Base-by-base conservation (phyloP, 2,113 vertebrate species). In the Colaptes auratus region DNA sequence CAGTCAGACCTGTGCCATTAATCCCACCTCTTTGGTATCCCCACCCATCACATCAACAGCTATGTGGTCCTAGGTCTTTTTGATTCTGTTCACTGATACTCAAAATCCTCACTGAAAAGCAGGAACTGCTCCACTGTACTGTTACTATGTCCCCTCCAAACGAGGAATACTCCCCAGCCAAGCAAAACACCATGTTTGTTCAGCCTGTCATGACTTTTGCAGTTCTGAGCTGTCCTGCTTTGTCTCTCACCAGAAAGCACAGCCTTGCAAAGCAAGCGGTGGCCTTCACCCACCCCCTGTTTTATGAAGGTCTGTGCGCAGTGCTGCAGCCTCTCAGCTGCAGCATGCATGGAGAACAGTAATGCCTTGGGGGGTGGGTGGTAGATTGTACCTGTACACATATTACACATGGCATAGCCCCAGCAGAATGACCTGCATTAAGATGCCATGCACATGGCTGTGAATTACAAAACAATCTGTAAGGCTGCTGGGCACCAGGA, bases 341-440 rank as follows among this genome's bases (percentile, higher is more conserved):
- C 2, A 6, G 58, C 52, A n/a, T 0, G 0, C 0, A 0, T 1
- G 14, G 59, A 65, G 69, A 90, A 1, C 56, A 25, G 55, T 4
- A 2, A 10, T 28, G 76, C 80, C 21, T 31, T 6, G 33, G 33
- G 5, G 4, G 39, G 59, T 18, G 39, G 65, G 63, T 0, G 2
- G 58, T 78, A 33, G 63, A 18, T 69, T 0, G 0, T 33, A 42
- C 74, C 61, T 44, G 42, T 6, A 0, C 35, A 8, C 2, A 0
- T 18, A 9, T 5, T 39, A 27, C 11, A 24, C 3, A 3, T 35
- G 70, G 73, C 83, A 59, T 1, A 7, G 28, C 35, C 50, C 30
- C 0, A 0, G 10, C 70, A 72, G 48, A 74, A 56, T 1, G 12
- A 35, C 27, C 64, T 73, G 28, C 82, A 80, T 50, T 36, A 24